Evolutionary conservation across 2,797 vertebrate genomes (phyloP), one percentile per base, ranked within the genome.

Genomic region (Leptoclinus maculatus): DNA sequence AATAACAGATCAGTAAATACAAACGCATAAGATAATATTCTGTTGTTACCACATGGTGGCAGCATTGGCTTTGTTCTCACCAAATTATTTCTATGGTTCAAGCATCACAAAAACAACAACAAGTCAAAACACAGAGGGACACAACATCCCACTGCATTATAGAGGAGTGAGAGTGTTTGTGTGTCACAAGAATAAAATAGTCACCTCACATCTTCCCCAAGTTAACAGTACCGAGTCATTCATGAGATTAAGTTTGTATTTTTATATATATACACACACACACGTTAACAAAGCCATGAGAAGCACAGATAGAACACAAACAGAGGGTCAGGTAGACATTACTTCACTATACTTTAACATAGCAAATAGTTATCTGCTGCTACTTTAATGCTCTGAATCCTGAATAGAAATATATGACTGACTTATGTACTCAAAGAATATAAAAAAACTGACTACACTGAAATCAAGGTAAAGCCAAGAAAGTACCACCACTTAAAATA

Each of bases 11-110:
- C 29, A 67, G 17, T 32, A 32, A 78, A 67, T 49, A 66, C 66
- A 78, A 34, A 74, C n/a, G 23, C 19, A 38, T n/a, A 72, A 49
- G 29, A 1, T 34, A 2, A 25, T 12, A 54, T 32, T 75, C 7
- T 32, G 25, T 23, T 72, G 45, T 79, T 41, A 64, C 88, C 92
- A 92, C 85, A 84, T 29, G 91, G 77, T 82, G 90, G 93, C 91
- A 93, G 89, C 85, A 89, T 72, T 64, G 58, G 6, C 27, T 79
- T 32, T 65, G 8, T 10, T 77, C 53, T 19, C 39, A 47, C 9
- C 41, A 68, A 60, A 58, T 54, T 4, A 2, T 45, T 67, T 13
- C 5, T 23, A 14, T 49, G 58, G 6, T 27, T 76, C 10, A 23
- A 66, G 36, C n/a, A 8, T 32, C 32, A 11, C 10, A 54, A 34